phyloP scores from a whole-genome alignment of 2,113 vertebrate species.

The Rhea pennata region DNA sequence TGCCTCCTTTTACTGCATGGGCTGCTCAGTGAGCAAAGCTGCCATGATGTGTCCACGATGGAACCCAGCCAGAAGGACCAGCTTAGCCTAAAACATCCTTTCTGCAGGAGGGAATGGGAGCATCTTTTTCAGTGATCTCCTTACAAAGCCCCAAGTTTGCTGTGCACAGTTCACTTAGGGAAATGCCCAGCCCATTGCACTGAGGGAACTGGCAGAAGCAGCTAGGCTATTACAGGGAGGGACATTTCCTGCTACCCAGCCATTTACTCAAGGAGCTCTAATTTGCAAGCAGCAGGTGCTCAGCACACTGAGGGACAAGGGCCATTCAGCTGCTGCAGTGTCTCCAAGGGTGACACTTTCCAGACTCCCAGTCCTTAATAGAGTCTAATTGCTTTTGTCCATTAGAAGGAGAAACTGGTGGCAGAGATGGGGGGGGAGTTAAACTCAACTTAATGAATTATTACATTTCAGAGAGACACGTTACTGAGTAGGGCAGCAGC shows the following conservation, averaged over 20 bases:
- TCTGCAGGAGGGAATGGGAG: not conserved
- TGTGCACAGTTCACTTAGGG: no score
- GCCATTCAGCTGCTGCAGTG: fast-evolving
- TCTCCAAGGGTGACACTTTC: not conserved
- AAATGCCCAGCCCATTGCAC: not conserved
- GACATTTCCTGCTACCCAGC: not conserved
- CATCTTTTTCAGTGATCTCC: not conserved
- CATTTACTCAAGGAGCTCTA: not conserved
- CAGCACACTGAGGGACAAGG: not conserved
- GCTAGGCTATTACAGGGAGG: not conserved
- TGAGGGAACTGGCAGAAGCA: no score
- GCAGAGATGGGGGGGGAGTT: not conserved
- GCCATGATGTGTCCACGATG: not conserved
- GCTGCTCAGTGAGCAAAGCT: not conserved
- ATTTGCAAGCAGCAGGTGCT: not conserved
- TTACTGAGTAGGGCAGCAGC: constrained; percentile 54
- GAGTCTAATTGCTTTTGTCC: constrained; percentile 70
- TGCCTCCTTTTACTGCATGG: not conserved
- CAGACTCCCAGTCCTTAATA: constrained; percentile 49
- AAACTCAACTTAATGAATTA: constrained; percentile 59
- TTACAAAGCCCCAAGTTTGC: not conserved
- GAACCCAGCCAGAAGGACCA: not conserved
- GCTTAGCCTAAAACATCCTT: not conserved
- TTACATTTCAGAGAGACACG: constrained; percentile 63
- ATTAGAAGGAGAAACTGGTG: constrained; percentile 46